Evolutionary conservation across 2,888 invertebrate genomes (phyloP), one percentile per base, ranked within the genome.

Genomic region (Iselma pallidipennis): DNA sequence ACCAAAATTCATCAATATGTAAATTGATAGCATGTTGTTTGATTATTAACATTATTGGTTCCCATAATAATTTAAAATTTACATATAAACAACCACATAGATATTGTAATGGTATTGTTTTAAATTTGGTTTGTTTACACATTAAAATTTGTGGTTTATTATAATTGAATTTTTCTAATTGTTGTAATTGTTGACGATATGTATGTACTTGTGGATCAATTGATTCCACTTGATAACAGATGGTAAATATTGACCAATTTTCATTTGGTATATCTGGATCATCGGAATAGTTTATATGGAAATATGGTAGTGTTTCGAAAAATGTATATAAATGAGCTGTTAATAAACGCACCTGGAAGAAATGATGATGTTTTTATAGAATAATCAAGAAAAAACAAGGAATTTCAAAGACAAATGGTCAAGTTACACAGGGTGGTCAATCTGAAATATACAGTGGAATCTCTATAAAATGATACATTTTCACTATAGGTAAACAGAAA

Each of bases 21-120:
- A 90, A 78, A 0, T 86, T 85, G 72, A 84, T 85, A 0, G 93
- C 92, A 76, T 91, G 92, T 0, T 90, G 86, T 1, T 89, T 86
- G 50, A 97, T 88, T 42, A 95, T 84, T 74, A 91, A 88, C 14
- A 86, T 83, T 0, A 92, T 84, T 0, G 96, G 94, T 65, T 92
- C 90, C 97, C 97, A 97, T 0, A 98, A 79, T 12, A 95, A 83
- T 70, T 92, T 91, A 74, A 98, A 96, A 78, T 96, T 96, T 19
- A 92, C 85, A 78, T 92, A 93, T 52, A 96, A 82, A 61, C 89
- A 86, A 1, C 96, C 95, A 29, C 96, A 84, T 73, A 96, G 85
- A 74, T 92, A 95, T 63, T 89, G 85, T 19, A 98, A 77, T 0
- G 91, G 88, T 72, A 91, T 87, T 69, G 86, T 82, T 72, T 85